These are phyloP conservation scores for Panopea generosa DNA, from an alignment of 2,888 invertebrate genomes.

Conservation along the genomic window DNA sequence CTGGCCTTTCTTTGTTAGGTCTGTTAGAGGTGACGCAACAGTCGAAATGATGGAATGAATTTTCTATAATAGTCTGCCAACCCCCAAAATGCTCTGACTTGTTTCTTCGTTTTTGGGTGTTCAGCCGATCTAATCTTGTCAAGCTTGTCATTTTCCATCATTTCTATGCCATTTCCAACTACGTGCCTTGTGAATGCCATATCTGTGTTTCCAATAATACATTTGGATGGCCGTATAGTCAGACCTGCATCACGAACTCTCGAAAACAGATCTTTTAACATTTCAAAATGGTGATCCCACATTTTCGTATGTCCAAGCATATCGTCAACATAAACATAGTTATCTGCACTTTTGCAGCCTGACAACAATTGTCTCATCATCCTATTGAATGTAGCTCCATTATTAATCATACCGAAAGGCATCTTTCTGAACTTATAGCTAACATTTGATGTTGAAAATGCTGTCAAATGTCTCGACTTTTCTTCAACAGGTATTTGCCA, in stretches of 20 bases:
- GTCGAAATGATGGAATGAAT: neutral
- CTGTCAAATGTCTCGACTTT: neutral
- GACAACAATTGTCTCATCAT: constrained; percentile 20
- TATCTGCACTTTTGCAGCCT: constrained; percentile 2
- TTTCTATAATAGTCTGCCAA: constrained; percentile 11
- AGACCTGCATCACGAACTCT: constrained; percentile 15
- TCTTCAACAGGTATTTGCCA: constrained; percentile 8
- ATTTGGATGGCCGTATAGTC: constrained; percentile 32
- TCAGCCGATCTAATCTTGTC: constrained; percentile 2
- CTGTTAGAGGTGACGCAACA: neutral
- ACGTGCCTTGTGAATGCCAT: constrained; percentile 24
- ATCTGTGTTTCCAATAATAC: constrained; percentile 15
- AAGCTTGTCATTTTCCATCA: constrained; percentile 23
- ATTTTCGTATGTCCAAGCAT: constrained; percentile 13
- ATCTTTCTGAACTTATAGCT: constrained; percentile 10
- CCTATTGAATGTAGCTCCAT: constrained; percentile 23
- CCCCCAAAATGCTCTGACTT: constrained; percentile 18
- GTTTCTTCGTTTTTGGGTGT: constrained; percentile 30
- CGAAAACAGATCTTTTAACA: constrained; percentile 2
- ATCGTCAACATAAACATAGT: constrained; percentile 15
- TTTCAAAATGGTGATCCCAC: constrained; percentile 18
- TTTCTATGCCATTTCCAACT: constrained; percentile 21
- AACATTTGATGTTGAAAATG: neutral
- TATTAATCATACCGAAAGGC: constrained; percentile 32
- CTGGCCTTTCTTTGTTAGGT: neutral